phyloP scores from a whole-genome alignment of 2,113 vertebrate genomes.

The Alethe diademata region DNA sequence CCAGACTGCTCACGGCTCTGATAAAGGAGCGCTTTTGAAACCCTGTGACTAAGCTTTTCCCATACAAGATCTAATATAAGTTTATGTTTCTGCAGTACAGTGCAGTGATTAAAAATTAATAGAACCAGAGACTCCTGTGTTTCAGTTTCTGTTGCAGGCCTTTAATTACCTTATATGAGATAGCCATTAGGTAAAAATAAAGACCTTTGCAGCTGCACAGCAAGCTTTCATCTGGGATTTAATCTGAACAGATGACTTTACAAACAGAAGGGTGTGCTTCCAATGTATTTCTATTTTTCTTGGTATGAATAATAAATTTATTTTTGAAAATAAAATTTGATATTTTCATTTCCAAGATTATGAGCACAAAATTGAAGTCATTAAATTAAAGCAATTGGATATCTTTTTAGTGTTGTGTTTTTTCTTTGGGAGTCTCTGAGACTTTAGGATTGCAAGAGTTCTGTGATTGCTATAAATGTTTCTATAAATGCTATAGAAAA shows the following conservation, averaged over 20 bases:
- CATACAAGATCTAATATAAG: not conserved
- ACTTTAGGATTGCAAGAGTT: not conserved
- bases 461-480: not conserved
- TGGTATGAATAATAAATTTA: not conserved
- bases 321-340: not conserved
- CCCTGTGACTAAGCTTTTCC: not conserved
- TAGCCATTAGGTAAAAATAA: conserved; percentile 2
- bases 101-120: conserved; percentile 21
- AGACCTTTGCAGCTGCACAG: not conserved
- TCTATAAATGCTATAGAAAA: not conserved
- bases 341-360: not conserved
- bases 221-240: conserved; percentile 13
- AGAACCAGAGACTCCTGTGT: not conserved
- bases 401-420: not conserved
- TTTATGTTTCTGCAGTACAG: not conserved
- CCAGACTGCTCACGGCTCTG: not conserved
- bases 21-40: not conserved
- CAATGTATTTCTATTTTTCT: not conserved
- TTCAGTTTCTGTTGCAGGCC: not conserved
- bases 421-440: not conserved
- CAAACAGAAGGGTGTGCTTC: not conserved
- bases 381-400: not conserved
- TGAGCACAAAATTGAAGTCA: not conserved
- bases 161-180: not conserved
- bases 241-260: not conserved